A percentile compares a stretch with the other conserved stretches of the same genome.
These are phyloP conservation scores for Carassius carassius DNA, from an alignment of 2,113 vertebrate species.

Conservation along the genomic window DNA sequence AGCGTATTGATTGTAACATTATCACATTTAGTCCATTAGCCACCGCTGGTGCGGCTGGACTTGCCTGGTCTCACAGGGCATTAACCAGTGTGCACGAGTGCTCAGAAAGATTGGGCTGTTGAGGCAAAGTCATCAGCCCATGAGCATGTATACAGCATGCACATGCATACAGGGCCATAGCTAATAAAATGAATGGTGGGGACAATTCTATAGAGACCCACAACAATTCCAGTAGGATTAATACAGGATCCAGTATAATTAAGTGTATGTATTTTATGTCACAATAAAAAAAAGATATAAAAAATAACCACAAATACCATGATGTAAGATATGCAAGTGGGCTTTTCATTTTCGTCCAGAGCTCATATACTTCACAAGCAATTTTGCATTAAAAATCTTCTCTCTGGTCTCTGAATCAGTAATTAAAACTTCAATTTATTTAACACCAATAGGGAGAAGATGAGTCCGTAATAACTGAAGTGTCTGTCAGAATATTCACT, in stretches of 20 bases:
- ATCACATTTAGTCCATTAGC: conserved; percentile 1
- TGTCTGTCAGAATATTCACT: conserved; percentile 27
- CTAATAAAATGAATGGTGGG: background rate
- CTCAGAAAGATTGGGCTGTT: conserved; percentile 11
- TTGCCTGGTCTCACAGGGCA: conserved; percentile 1
- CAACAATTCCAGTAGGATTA: background rate
- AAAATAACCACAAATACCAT: background rate
- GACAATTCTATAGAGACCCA: background rate
- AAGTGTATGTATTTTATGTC: background rate
- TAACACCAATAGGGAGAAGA: conserved; percentile 24
- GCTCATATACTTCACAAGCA: background rate
- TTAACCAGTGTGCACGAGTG: conserved; percentile 6
- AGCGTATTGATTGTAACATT: conserved; percentile 33
- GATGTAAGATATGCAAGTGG: background rate
- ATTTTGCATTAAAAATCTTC: background rate
- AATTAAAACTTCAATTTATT: conserved; percentile 44
- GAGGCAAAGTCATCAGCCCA: conserved; percentile 4
- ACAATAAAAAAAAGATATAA: background rate
- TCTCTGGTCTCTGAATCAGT: background rate
- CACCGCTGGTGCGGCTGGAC: background rate
- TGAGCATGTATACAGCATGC: background rate
- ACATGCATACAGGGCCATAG: background rate
- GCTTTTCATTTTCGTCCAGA: background rate
- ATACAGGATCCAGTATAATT: background rate
- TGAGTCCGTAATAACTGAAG: conserved; percentile 19